Evolutionary conservation across 1,140 invertebrate genomes (phyloP), one percentile per base, ranked within the genome.

Genomic region (Listronotus oregonensis): DNA sequence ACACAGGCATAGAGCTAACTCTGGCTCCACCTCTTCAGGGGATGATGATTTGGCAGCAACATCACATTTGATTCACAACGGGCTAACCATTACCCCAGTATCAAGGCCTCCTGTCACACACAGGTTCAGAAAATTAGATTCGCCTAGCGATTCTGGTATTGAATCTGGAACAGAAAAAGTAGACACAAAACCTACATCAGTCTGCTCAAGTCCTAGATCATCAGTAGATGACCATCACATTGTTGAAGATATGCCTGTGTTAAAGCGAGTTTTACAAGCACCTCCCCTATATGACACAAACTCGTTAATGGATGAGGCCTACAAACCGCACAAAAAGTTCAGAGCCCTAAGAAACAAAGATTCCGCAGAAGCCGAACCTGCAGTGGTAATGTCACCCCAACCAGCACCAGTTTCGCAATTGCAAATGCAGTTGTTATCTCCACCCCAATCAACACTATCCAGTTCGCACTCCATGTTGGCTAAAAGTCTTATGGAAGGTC

Each of bases 271-370:
- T 0, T 84, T 96, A 0, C 93, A 96, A 77, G 94, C 94, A 1
- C 94, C 94, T 0, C 94, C 94, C 0, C 80, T 95, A 1, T 92
- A 92, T 79, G 91, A 93, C 74, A 93, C 92, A 43, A 92, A 92
- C 73, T 90, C 91, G 0, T 79, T 96, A 40, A 95, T 96, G 93
- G 93, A 95, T 76, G 93, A 95, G 79, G 93, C 93, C 0, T 96
- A 96, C 82, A 93, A 95, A 74, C 93, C 93, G 46, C 94, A 96
- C 83, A 96, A 96, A 79, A 96, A 96, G 78, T 96, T 96, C 85
- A 85, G 94, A 4, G 90, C 91, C 0, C 79, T 92, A 71, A 81
- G 91, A 6, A 87, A 89, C 71, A 90, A 91, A 68, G 90, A 92
- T 69, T 89, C 86, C 5, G 89, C 90, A 27, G 89, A 90, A 69